Evolutionary conservation across 1,140 invertebrate species (phyloP), one percentile per base, ranked within the genome.

Genomic region (Lepidostoma basale): DNA sequence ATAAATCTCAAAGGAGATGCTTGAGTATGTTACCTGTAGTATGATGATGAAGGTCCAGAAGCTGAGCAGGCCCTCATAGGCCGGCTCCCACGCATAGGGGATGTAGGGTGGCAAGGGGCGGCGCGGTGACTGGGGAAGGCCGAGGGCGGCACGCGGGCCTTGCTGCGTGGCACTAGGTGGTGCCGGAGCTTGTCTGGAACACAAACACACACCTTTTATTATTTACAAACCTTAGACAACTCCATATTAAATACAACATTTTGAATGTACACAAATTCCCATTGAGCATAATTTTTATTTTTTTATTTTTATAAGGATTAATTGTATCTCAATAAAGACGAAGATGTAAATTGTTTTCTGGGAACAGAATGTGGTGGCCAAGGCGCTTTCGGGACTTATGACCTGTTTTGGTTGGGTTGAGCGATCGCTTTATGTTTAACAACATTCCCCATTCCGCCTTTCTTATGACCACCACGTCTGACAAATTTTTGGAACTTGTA

Each of bases 1-100:
- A n/a, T n/a, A n/a, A n/a, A 33, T 12, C 30, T 8, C 23, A 59
- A 39, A 58, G 56, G 30, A 12, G 5, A 33, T 33, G 30, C 6
- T 33, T 6, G 23, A 23, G 18, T 49, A 52, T 76, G 77, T 77
- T 77, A 91, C 92, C 87, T 98, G 96, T 47, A 97, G 87, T 69
- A 98, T 92, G 76, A 98, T 97, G 60, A 98, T 90, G 79, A 94
- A 98, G 1, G 94, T 97, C 90, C 94, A 97, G 82, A 98, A 98
- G 62, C 91, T 92, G 44, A 96, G 82, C 78, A 97, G 89, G 5
- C 92, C 92, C 80, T 97, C 93, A 75, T 88, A 90, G 22, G 86
- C 84, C 0, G 90, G 86, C 74, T 84, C 85, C 42, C 80, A 82
- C 3, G 80, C 75, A 36, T 81, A 74, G 22, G 84, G 82, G 36